Evolutionary conservation across 2,113 vertebrate genomes (phyloP).

Genomic region (Athene noctua): DNA sequence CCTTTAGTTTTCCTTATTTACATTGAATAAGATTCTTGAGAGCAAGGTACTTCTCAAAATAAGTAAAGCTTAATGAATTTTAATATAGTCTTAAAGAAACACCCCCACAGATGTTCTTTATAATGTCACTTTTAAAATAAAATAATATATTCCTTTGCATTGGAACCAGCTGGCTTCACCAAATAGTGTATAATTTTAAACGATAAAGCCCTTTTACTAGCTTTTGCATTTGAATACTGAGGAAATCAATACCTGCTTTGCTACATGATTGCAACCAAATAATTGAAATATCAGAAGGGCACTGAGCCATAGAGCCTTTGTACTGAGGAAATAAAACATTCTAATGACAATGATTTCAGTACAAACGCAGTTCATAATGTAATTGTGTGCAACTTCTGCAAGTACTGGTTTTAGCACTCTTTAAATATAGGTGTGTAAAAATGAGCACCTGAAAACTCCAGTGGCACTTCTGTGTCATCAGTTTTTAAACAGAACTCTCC

Average conservation of each 20-base stretch:
- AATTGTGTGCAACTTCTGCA: constrained; percentile 58
- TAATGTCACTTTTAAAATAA: constrained; percentile 44
- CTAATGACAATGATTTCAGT: constrained; percentile 39
- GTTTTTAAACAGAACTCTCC: background rate
- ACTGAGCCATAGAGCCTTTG: constrained; percentile 65
- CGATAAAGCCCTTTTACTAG: constrained; percentile 60
- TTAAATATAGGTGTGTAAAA: background rate
- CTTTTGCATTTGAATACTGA: constrained; percentile 66
- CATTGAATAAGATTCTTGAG: background rate
- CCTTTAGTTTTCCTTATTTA: background rate
- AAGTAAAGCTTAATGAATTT: background rate
- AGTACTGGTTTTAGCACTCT: background rate
- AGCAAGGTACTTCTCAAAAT: background rate
- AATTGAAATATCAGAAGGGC: constrained; percentile 76
- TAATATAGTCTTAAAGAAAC: background rate
- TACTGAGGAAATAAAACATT: constrained; percentile 53
- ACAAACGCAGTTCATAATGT: constrained; percentile 13
- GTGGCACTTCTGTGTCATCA: background rate
- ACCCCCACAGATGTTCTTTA: background rate
- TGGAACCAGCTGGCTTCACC: constrained; percentile 36
- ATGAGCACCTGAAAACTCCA: constrained; percentile 20
- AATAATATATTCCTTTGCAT: constrained; percentile 23
- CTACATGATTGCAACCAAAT: constrained; percentile 71
- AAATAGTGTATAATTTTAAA: constrained; percentile 71
- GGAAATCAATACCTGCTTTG: constrained; percentile 76